phyloP scores from a whole-genome alignment of 1,140 invertebrate species.

The Reticulitermes speratus region DNA sequence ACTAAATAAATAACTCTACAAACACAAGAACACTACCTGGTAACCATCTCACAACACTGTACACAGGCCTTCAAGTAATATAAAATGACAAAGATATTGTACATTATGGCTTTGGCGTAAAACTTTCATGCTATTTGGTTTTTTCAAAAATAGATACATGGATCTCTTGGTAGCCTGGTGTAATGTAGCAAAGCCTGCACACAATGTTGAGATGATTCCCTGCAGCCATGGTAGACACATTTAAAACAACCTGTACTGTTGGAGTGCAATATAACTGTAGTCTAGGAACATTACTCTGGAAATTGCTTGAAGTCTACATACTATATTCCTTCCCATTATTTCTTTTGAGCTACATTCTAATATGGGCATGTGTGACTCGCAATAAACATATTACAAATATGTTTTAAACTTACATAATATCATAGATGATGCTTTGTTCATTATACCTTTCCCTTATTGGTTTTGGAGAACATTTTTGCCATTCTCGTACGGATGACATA shows the following conservation, averaged over 20 bases:
- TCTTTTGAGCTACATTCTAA: constrained; percentile 18
- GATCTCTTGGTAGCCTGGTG: background rate
- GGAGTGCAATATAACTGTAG: background rate
- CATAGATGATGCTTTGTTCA: too few relatives aligned
- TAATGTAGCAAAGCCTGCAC: background rate
- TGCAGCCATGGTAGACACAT: constrained; percentile 25
- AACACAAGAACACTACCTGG: background rate
- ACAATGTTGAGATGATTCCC: background rate
- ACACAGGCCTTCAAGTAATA: background rate
- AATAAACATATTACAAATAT: background rate
- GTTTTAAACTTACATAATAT: background rate
- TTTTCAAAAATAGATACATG: background rate
- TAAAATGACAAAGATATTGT: background rate
- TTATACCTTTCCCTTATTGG: constrained; percentile 2
- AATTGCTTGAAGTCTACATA: constrained; percentile 21
- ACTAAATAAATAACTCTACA: constrained; percentile 11
- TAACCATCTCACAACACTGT: background rate
- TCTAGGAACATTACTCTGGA: constrained; percentile 24
- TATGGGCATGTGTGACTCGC: constrained; percentile 19
- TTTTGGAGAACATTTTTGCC: background rate
- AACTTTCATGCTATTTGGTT: background rate
- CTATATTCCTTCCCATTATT: constrained; percentile 10
- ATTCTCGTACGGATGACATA: background rate
- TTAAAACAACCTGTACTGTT: constrained; percentile 15
- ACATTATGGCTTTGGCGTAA: background rate